Evolutionary conservation across 1,140 invertebrate genomes (phyloP), one percentile per base, ranked within the genome.

Genomic region (Olivierus martensii): DNA sequence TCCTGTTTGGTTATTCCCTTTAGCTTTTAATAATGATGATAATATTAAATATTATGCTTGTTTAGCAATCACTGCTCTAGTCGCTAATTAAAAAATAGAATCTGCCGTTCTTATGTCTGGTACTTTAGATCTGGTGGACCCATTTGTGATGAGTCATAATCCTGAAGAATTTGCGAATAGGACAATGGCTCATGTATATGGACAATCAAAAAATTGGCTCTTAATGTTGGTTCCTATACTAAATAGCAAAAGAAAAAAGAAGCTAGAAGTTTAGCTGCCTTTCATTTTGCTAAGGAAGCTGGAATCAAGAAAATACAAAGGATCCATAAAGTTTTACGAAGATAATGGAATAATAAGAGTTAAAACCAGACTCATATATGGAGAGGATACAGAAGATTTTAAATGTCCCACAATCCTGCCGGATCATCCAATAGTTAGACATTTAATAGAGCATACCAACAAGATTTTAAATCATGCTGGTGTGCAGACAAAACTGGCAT

Each of bases 251-350:
- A 73, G 93, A 49, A n/a, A n/a, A 88, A 94, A 65, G 94, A 98
- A 69, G 93, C 95, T 0, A 78, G 92, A 58, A 95, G 94, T 65
- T 69, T 99, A 49, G 94, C 95, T 0, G 92, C 94, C 22, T 99
- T 99, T 68, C 95, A 99, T 67, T 99, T 99, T 67, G 96, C 92
- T 63, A 96, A 99, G 90, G 95, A 99, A 69, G 94, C 95, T 3
- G 88, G 87, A 12, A 98, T 99, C 37, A 98, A 98, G 65, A 85
- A 93, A 61, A 83, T 90, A 60, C 94, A 98, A 70, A 87, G 89
- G 11, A 92, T n/a, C n/a, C n/a, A n/a, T n/a, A n/a, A n/a, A n/a
- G n/a, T n/a, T n/a, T n/a, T n/a, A n/a, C n/a, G n/a, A n/a, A n/a
- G n/a, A n/a, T n/a, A n/a, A n/a, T n/a, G n/a, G n/a, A n/a, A n/a